Base-by-base conservation (phyloP, 2,888 invertebrate species). In the Lycocerus yunnanus region DNA sequence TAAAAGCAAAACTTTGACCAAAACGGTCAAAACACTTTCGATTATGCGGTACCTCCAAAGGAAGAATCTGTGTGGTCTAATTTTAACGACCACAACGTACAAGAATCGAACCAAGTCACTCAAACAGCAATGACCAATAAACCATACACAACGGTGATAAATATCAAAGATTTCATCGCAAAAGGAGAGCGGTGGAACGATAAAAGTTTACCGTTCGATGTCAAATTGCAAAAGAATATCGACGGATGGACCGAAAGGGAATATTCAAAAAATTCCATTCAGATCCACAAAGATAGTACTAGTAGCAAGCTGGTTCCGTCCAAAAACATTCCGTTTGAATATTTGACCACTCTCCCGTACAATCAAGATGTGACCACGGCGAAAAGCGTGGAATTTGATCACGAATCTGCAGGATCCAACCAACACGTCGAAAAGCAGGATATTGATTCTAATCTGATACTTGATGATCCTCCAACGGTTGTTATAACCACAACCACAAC, bases 171-270 rank as follows among this genome's bases (percentile, higher is more conserved):
- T 75, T 83, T 90, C 15, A 82, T 90, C 0, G 86, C 86, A 15
- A 79, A 73, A 15, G 77, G 77, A 24, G 72, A 73, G 20, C 63
- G 69, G 10, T 70, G 86, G 5, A 86, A 86, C 69, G 18, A 76
- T 9, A 82, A 85, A 65, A 90, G 90, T 78, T 89, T 89, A 24
- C 89, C 91, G 0, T 93, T 94, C 81, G 94, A 95, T 83, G 90
- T 94, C 13, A 91, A 92, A 82, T 87, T 95, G 58, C 95, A 95
- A 84, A 93, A 94, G 80, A 95, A 93, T 80, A 95, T 95, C 72
- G 94, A 95, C 81, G 93, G 93, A 77, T 95, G 95, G 95, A 95
- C 95, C 0, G 92, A 92, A 81, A 92, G 93, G 86, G 92, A 93
- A 81, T 94, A 90, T 84, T 90, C 92, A 0, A 89, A 89, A 72